A percentile compares a stretch with the other conserved stretches of the same genome.
Evolutionary conservation across 2,797 vertebrate species (phyloP).

Genomic region (Anisognathus igniventris): DNA sequence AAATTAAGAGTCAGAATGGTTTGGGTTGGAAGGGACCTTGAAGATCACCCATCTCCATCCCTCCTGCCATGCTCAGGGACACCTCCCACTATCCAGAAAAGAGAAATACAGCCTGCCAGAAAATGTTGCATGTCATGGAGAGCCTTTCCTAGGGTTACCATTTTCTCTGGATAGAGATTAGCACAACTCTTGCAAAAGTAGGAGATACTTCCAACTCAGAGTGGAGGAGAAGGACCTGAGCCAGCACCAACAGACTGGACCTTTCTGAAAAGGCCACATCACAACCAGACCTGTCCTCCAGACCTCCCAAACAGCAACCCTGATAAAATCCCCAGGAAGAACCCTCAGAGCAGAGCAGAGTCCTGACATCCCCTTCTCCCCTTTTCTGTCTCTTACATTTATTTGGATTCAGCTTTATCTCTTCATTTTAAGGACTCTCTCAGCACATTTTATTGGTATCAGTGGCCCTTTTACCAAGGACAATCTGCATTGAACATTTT

Average conservation of each 20-base stretch:
- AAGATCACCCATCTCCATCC: neutral
- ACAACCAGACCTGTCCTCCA: neutral
- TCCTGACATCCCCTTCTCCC: fast-evolving
- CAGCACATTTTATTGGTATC: fast-evolving
- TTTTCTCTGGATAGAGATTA: neutral
- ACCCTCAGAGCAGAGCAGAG: neutral
- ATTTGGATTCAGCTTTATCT: neutral
- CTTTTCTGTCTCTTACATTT: neutral
- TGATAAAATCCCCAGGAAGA: neutral
- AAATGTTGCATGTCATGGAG: neutral
- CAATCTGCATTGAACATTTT: neutral
- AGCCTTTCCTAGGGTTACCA: neutral
- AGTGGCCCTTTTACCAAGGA: neutral
- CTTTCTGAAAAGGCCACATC: neutral
- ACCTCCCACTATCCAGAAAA: neutral
- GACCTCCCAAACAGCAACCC: neutral
- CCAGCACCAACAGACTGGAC: neutral
- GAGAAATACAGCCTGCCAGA: neutral
- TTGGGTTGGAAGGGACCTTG: neutral
- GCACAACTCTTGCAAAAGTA: neutral
- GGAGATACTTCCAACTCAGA: neutral
- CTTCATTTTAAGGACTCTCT: neutral
- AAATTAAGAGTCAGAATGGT: neutral
- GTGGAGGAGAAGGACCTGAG: neutral
- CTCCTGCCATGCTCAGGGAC: neutral